Base-by-base conservation (phyloP, 2,888 invertebrate species). In the Pollenia amentaria region DNA sequence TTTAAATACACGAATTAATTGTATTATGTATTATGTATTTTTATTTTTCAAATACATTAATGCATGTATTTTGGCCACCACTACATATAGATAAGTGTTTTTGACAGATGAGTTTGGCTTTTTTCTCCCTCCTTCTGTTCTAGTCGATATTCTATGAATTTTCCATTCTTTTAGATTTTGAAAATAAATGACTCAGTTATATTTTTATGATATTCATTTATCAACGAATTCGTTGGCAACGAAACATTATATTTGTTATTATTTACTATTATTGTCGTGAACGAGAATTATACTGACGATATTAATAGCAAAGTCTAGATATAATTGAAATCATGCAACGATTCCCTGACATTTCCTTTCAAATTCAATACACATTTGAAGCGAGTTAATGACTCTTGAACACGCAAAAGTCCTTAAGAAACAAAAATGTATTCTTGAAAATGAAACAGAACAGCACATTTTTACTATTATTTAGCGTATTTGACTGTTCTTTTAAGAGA, bases 361-460 rank as follows among this genome's bases (percentile, higher is more conserved):
- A 18, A 11, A 91, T 91, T 91, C 90, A 91, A 92, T 92, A 91
- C 90, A 48, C 89, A 90, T 90, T 91, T 89, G 89, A 89, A 90
- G 91, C 87, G 88, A 90, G 89, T 91, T 91, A 92, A 92, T 91
- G 91, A 90, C 89, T 90, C 88, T 88, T 88, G 89, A 90, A 90
- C 92, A 92, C 91, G 92, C 92, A 91, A 92, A 89, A 89, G 87
- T 85, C 88, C 88, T 89, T 89, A 60, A 69, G 60, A 21, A 42
- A 46, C 53, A 62, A 70, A 29, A 29, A 29, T 10, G 14, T 8
- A n/a, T 44, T 65, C 38, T 48, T 55, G 42, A 46, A 44, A 77
- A 65, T n/a, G 12, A n/a, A 51, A 21, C 42, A 21, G 18, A n/a
- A 57, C 1, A 29, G 1, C 29, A 29, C 3, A 29, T 29, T 29